Percentiles rank a stretch among this genome's conserved stretches.
These are phyloP conservation scores for Drosophila parthenogenetica DNA, from an alignment of 2,888 invertebrate genomes.

Conservation along the genomic window DNA sequence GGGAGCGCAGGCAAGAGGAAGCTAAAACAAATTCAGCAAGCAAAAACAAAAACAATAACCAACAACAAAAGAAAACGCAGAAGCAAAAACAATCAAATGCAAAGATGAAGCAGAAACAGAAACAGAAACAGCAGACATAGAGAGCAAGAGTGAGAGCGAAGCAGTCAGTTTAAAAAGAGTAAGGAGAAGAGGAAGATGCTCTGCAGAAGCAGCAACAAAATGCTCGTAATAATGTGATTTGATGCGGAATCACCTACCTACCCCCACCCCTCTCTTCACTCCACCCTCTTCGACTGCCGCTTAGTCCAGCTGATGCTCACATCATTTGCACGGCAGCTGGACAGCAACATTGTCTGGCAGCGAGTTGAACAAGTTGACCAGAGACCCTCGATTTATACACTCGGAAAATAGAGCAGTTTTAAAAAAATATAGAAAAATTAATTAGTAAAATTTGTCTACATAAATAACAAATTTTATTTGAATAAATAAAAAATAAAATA, in stretches of 20 bases:
- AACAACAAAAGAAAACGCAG: constrained; percentile 47
- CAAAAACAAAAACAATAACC: constrained; percentile 52
- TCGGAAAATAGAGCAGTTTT: neutral
- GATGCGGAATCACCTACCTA: constrained; percentile 49
- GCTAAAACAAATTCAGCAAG: constrained; percentile 54
- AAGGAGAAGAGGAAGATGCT: constrained; percentile 35
- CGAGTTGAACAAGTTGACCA: constrained; percentile 40
- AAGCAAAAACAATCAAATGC: constrained; percentile 63
- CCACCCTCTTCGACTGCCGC: neutral
- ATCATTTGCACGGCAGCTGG: constrained; percentile 56
- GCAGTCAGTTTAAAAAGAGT: neutral
- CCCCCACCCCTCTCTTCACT: constrained; percentile 9
- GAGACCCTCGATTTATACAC: constrained; percentile 32
- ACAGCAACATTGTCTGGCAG: constrained; percentile 71
- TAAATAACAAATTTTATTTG: no score
- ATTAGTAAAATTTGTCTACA: no score
- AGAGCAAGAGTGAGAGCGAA: neutral
- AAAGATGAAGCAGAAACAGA: constrained; percentile 32
- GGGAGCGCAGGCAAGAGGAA: constrained; percentile 8
- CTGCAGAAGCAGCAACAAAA: constrained; percentile 44
- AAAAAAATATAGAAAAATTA: neutral
- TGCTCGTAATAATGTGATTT: constrained; percentile 76
- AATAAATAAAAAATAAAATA: no score
- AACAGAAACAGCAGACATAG: neutral
- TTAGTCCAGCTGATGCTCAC: constrained; percentile 1